Evolutionary conservation across 2,113 vertebrate genomes (phyloP).

Genomic region (Illadopsis cleaveri): DNA sequence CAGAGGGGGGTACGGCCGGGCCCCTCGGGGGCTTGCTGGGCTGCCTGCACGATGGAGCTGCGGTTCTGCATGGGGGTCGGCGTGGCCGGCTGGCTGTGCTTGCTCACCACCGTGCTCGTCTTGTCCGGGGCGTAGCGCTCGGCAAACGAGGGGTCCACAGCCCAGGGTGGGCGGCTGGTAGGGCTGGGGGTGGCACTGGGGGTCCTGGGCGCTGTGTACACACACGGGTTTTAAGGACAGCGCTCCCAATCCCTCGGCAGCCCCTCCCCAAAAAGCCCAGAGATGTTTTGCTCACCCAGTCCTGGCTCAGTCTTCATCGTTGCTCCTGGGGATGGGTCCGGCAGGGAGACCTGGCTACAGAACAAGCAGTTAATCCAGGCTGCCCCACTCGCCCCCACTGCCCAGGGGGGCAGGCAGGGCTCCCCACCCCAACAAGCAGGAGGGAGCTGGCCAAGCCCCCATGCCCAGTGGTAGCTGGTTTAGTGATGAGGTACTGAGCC

Average conservation of each 20-base stretch:
- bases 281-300: conserved; percentile 33
- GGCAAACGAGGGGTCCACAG: conserved; percentile 89
- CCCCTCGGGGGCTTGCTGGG: conserved; percentile 80
- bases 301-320: conserved; percentile 48
- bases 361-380: conserved; percentile 42
- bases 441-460: neutral
- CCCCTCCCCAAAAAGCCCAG: neutral
- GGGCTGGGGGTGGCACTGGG: conserved; percentile 57
- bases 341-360: conserved; percentile 68
- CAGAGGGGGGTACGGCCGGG: conserved; percentile 87
- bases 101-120: conserved; percentile 92
- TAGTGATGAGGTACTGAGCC: neutral
- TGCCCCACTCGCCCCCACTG: rapidly evolving
- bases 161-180: conserved; percentile 90
- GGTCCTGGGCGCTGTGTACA: conserved; percentile 57
- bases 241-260: rapidly evolving
- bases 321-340: conserved; percentile 9
- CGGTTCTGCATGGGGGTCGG: conserved; percentile 94
- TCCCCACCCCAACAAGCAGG: neutral
- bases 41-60: conserved; percentile 95
- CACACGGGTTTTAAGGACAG: neutral
- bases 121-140: conserved; percentile 94
- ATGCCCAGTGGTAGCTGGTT: neutral
- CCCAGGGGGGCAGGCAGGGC: neutral
- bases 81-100: conserved; percentile 89